Base-by-base conservation (phyloP, 2,797 vertebrate genomes). In the Huso huso region DNA sequence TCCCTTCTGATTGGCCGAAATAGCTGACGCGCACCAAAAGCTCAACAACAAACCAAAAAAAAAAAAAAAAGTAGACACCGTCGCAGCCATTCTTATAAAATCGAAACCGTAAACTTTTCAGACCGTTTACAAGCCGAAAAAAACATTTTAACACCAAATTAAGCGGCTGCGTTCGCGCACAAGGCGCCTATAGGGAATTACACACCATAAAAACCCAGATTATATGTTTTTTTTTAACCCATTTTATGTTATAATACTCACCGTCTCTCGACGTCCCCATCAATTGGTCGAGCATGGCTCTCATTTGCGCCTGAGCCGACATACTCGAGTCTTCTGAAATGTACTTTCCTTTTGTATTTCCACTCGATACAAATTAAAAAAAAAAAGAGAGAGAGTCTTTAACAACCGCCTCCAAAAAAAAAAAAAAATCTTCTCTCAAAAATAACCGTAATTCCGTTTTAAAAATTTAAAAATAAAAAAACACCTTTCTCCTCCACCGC, bases 221-320 rank as follows among this genome's bases (percentile, higher is more conserved):
- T 8, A 55, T 23, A 65, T 65, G 51, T 55, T n/a, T 18, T 18
- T 18, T 18, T 18, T 18, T 18, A 18, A 18, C 15, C 15, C 15
- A 18, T 18, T 18, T 6, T 23, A 55, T 55, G 7, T 37, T 15
- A n/a, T 37, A 55, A 11, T 15, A 69, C 92, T 95, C 88, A 97
- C 95, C 95, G 83, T 97, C 96, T 91, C 95, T 91, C 74, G 93
- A 90, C 13, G 96, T 98, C 77, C 95, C 96, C 96, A 99, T 99
- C 67, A 99, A 87, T 89, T 99, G 95, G 89, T 98, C 95, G 87
- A 99, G 89, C 95, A 98, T 97, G 71, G 95, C 94, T 82, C 95
- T 85, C 96, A 99, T 99, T 85, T 99, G 96, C 66, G 95, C 96
- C 84, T 99, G 95, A 81, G 95, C 96, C 91, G 95, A 99, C 96